Conservation (phyloP, 1,140 invertebrate species). For the Drosophila murphyi region DNA sequence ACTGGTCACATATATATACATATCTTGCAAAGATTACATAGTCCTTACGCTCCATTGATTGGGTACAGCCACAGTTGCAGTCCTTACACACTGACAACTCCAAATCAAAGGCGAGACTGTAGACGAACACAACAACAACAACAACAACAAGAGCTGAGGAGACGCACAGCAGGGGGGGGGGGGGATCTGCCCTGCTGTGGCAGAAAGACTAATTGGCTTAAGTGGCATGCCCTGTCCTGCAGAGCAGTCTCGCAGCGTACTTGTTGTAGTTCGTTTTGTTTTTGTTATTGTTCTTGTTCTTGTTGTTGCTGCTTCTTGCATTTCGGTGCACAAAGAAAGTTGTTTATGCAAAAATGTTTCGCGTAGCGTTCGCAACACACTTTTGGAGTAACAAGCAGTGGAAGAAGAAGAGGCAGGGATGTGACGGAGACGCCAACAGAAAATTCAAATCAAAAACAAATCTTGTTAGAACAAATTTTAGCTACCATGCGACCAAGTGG, state of each 20-base stretch:
- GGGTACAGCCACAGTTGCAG: not conserved
- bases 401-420: not conserved
- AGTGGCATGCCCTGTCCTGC: conserved; percentile 51
- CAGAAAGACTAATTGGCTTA: conserved; percentile 71
- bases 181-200: conserved; percentile 36
- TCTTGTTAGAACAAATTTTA: conserved; percentile 76
- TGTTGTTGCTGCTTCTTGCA: conserved; percentile 41
- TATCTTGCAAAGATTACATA: not conserved
- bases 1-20: not conserved
- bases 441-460: conserved; percentile 77
- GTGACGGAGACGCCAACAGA: conserved; percentile 5
- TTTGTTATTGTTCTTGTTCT: conserved; percentile 11
- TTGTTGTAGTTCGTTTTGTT: conserved; percentile 6
- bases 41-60: conserved; percentile 1
- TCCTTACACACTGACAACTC: conserved; percentile 11
- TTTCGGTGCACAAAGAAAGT: conserved; percentile 71
- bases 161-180: too few species aligned
- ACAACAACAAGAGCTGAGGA: not conserved
- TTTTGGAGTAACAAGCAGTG: conserved; percentile 36
- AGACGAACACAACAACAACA: conserved; percentile 11
- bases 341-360: conserved; percentile 74
- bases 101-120: not conserved
- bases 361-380: conserved; percentile 41
- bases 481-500: conserved; percentile 72
- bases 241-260: conserved; percentile 28